These are phyloP conservation scores for Caenorhabditis imperialis DNA, from an alignment of 2,888 invertebrate genomes.

Conservation along the genomic window DNA sequence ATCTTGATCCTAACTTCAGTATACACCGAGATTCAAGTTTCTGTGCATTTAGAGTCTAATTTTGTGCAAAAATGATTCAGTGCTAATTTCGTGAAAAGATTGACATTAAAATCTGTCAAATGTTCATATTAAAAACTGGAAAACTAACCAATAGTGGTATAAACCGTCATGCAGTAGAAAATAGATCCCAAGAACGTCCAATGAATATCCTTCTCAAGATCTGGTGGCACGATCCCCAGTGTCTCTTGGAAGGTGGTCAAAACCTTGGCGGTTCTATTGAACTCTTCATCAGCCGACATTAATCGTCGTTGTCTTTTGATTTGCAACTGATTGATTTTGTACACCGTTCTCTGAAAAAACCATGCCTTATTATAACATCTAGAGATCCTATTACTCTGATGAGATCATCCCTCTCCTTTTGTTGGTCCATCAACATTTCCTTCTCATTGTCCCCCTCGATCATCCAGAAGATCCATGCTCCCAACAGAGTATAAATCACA, in stretches of 20 bases:
- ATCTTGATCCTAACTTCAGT: too few relatives aligned
- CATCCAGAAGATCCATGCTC: conserved; percentile 68
- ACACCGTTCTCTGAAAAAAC: conserved; percentile 69
- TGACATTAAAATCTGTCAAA: too few relatives aligned
- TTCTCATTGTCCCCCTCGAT: conserved; percentile 73
- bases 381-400: conserved; percentile 62
- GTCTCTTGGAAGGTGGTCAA: conserved; percentile 67
- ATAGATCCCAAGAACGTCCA: conserved; percentile 73
- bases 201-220: conserved; percentile 61
- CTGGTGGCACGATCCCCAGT: conserved; percentile 65
- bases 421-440: conserved; percentile 64
- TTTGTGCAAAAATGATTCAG: too few relatives aligned
- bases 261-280: conserved; percentile 72
- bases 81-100: too few relatives aligned
- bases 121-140: too few relatives aligned
- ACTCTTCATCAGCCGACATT: conserved; percentile 70
- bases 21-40: too few relatives aligned
- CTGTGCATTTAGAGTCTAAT: too few relatives aligned
- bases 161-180: conserved; percentile 76
- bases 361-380: background rate
- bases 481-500: conserved; percentile 70
- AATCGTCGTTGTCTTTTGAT: conserved; percentile 38
- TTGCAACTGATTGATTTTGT: conserved; percentile 70
- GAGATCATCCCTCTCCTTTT: conserved; percentile 65
- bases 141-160: conserved; percentile 80